Evolutionary conservation across 2,888 invertebrate genomes (phyloP), one percentile per base, ranked within the genome.

Genomic region (Acheta domesticus): DNA sequence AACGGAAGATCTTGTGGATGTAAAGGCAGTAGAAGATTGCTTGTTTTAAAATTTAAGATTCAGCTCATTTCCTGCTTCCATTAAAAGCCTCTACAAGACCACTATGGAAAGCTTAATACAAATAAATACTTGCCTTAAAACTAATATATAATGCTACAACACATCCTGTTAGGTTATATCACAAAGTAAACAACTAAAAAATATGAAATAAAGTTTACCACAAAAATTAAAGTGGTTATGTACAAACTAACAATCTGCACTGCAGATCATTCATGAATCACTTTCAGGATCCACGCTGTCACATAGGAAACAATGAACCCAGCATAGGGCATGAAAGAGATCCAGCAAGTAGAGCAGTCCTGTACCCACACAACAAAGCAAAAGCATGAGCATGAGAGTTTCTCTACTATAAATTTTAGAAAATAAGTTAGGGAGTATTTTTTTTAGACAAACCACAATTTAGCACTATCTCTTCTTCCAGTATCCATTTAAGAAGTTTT

Each of bases 151-250:
- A 62, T 62, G 62, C 62, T 19, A 62, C 14, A 19, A 62, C 16
- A 62, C 8, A 12, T 16, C 36, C 36, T 36, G 36, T 62, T 62
- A 62, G 62, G 8, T 19, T 62, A 62, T 62, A 62, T 62, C 62
- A 62, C 62, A 62, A 62, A 62, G n/a, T 62, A 62, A 62, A 19
- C n/a, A 62, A 62, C 62, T 62, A 62, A 62, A 62, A 62, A 62
- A 62, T n/a, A 62, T 62, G n/a, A n/a, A 19, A 62, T 14, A 62
- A 62, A 62, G 62, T 19, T 14, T 19, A 62, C 62, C 62, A 62
- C 8, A 62, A n/a, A 36, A 62, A 62, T 62, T 62, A 62, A 62
- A 19, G 62, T 36, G 16, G 62, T 62, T 62, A 62, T 62, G 62
- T 62, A 62, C n/a, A 62, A 19, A 62, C 62, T 62, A n/a, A 62